Base-by-base conservation (phyloP, 2,113 vertebrate genomes). In the Smithornis capensis region DNA sequence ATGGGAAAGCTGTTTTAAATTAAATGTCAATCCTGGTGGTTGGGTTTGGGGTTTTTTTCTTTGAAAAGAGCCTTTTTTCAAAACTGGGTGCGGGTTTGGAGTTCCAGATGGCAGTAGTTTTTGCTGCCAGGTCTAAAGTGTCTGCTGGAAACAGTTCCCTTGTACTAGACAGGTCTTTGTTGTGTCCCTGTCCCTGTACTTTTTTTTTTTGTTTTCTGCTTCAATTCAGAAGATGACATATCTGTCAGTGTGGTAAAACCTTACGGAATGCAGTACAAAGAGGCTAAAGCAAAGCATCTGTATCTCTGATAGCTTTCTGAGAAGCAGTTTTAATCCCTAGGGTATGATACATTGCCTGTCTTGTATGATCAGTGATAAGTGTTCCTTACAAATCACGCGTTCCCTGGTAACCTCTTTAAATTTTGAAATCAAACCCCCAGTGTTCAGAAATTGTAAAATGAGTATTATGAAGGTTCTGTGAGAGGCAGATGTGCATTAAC, bases 381-480 rank as follows among this genome's bases (percentile, higher is more conserved):
- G 31, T 68, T 93, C 52, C 90, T 87, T 88, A 70, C 35, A 81
- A 57, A 93, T 76, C 47, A 70, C 55, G 29, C 19, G 1, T 80
- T 85, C 40, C 68, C 6, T 87, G 70, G 47, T 40, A 92, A 52
- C 17, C 15, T 85, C 60, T 88, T 63, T 40, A 60, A 70, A 68
- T 91, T 82, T 87, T 74, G 52, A 73, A 95, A 59, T 79, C 3
- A 22, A 28, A 73, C 50, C 40, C 49, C 29, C n/a, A 19, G 7
- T 11, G 15, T 95, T 97, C 57, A 77, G 27, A 73, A 90, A 87
- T 50, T 92, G 21, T 62, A 86, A 96, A 91, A 29, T 17, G 44
- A 55, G 10, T 81, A 60, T 80, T 87, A 44, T 14, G 56, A 78
- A 95, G 77, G 79, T 75, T 73, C 42, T 45, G 13, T 80, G 42